Evolutionary conservation across 1,140 invertebrate genomes (phyloP), one percentile per base, ranked within the genome.

Genomic region (Planococcus citri): DNA sequence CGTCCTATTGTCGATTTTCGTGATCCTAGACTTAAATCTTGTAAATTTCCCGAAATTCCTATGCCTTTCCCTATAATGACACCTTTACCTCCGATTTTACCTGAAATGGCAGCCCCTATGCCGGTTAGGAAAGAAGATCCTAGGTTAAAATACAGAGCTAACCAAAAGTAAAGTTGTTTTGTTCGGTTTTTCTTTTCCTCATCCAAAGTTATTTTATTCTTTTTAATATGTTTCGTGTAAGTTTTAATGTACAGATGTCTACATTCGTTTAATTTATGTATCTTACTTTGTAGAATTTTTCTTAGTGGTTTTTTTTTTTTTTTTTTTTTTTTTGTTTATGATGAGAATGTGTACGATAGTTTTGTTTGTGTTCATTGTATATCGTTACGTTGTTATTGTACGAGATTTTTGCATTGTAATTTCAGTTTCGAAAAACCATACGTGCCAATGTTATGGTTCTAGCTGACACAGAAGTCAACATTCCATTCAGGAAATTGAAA

Each of bases 111-210:
- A 20, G 8, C 22, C 4, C 51, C 4, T 4, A 64, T 64, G 60
- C 60, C 60, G 6, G 2, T 27, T 10, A 10, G 60, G 2, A 64
- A 64, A 64, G 60, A 64, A 64, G 60, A 64, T 25, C 60, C 60
- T 24, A 24, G 60, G 24, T 27, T 64, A 17, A 24, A 21, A 10
- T 64, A 24, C 25, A 64, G 60, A 27, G 60, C 60, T 22, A 64
- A 24, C 9, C 60, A 64, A 25, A 64, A 64, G n/a, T 71, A 73
- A 14, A 71, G 73, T 0, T 72, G 8, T 38, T 51, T 51, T 20
- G 17, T 51, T 9, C 41, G 14, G 6, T 37, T 37, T 37, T 8
- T 37, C 41, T 14, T 51, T 51, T 37, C 14, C 6, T 8, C 14
- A 37, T 37, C 33, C 33, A 37, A 37, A n/a, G 41, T 51, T n/a